Evolutionary conservation across 2,113 vertebrate genomes (phyloP).

Genomic region (Myanophis thanlyinensis): DNA sequence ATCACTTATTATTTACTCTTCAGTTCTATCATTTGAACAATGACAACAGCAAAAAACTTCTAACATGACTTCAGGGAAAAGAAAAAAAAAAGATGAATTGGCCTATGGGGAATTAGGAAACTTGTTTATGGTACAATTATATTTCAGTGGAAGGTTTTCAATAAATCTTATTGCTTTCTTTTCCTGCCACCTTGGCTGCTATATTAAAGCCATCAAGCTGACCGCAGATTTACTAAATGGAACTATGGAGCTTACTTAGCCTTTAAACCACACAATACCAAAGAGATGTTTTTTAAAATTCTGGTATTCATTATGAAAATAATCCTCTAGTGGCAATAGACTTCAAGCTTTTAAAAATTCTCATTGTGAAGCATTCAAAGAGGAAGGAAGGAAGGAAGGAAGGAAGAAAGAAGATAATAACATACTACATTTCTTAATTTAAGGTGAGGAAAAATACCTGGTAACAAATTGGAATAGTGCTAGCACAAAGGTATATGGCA

Average conservation of each 20-base stretch:
- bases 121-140: slow-evolving; percentile 59
- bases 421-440: slow-evolving; percentile 26
- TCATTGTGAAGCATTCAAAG: slow-evolving; percentile 42
- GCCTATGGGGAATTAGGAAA: slow-evolving; percentile 52
- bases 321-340: slow-evolving; percentile 51
- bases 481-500: background rate
- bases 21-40: slow-evolving; percentile 39
- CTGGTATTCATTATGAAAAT: slow-evolving; percentile 51
- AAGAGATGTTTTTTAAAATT: slow-evolving; percentile 58
- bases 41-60: background rate
- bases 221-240: slow-evolving; percentile 69
- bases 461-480: background rate
- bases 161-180: slow-evolving; percentile 57
- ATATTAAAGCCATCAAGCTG: slow-evolving; percentile 67
- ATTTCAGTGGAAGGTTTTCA: slow-evolving; percentile 57
- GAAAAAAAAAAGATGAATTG: slow-evolving; percentile 28
- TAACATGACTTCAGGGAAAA: slow-evolving; percentile 22
- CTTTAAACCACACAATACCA: slow-evolving; percentile 64
- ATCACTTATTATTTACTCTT: slow-evolving; percentile 57
- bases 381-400: slow-evolving; percentile 23
- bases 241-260: slow-evolving; percentile 59
- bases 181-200: slow-evolving; percentile 51
- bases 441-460: slow-evolving; percentile 14
- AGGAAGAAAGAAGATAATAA: slow-evolving; percentile 11
- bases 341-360: slow-evolving; percentile 28